Evolutionary conservation across 2,888 invertebrate genomes (phyloP), one percentile per base, ranked within the genome.

Genomic region (Synergus itoensis): DNA sequence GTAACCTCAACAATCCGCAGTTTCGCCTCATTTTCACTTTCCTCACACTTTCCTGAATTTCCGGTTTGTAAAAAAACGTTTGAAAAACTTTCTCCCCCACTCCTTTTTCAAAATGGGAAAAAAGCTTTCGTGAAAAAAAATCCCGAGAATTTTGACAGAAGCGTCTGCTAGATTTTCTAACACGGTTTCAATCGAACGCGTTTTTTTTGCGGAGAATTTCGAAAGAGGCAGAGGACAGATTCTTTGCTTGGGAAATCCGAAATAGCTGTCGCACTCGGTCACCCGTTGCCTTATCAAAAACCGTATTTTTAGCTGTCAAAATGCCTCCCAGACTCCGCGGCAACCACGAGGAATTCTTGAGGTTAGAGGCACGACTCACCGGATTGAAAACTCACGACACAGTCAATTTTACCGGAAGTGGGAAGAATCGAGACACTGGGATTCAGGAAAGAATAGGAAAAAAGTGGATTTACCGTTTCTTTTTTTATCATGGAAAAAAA

Each of bases 281-380:
- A 62, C 9, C 11, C 62, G 11, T 11, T 62, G 18, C 3, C 28
- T 14, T 43, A 65, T 41, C n/a, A 18, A 65, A 65, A 65, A 41
- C 40, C 41, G 65, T 65, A 65, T 65, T 65, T 65, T 65, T 43
- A 65, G 65, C 65, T 65, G 65, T 65, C 65, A 65, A 65, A 41
- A 65, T 18, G 1, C 28, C 12, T 16, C 48, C 53, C 16, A 4
- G 53, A 1, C 73, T 28, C 53, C 73, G 48, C 73, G 36, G 11
- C 36, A n/a, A n/a, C n/a, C 53, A 73, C 53, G 73, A 73, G 73
- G 73, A 73, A 73, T 53, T 73, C 5, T 53, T 40, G 12, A 73
- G 73, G 73, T 73, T 73, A 73, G n/a, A 53, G 18, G 18, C 14
- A 11, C 7, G 4, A 40, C 16, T 14, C 8, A 18, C 65, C n/a